A percentile compares a stretch with the other conserved stretches of the same genome.
These are phyloP conservation scores for Acrossocheilus wenchowensis DNA, from an alignment of 2,797 vertebrate species.

Conservation along the genomic window DNA sequence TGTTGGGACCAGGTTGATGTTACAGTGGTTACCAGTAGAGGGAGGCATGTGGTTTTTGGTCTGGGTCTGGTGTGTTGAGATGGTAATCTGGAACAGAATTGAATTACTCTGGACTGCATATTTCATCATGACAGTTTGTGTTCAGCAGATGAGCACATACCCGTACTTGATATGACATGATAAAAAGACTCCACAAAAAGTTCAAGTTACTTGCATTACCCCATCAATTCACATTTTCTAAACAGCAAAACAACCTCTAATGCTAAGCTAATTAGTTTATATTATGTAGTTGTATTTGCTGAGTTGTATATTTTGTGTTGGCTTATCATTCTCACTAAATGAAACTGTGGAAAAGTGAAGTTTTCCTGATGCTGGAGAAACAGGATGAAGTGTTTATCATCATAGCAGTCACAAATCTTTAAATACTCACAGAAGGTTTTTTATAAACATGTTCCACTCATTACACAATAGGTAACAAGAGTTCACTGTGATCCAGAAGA, in stretches of 20 bases:
- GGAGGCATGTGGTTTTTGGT: constrained; percentile 42
- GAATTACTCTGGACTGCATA: neutral
- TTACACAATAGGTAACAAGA: constrained; percentile 30
- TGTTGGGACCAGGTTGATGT: neutral
- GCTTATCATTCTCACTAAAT: constrained; percentile 8
- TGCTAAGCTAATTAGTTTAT: neutral
- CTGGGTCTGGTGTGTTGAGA: constrained; percentile 37
- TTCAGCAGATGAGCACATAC: constrained; percentile 1
- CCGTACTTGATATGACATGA: neutral
- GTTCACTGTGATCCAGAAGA: constrained; percentile 6
- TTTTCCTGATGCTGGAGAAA: constrained; percentile 3
- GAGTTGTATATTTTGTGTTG: neutral
- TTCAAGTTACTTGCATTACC: neutral
- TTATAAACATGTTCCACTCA: constrained; percentile 5
- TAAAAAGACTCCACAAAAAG: neutral
- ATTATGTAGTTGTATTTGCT: neutral
- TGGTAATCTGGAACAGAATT: constrained; percentile 24
- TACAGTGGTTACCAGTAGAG: constrained; percentile 52
- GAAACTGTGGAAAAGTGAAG: constrained; percentile 44
- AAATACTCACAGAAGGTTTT: constrained; percentile 11
- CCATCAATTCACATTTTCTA: neutral
- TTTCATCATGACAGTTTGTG: constrained; percentile 19
- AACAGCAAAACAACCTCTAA: neutral
- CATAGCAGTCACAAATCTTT: constrained; percentile 11
- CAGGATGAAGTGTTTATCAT: constrained; percentile 25